Evolutionary conservation across 1,140 invertebrate species (phyloP).

Genomic region (Pseudomyrmex dendroicus): DNA sequence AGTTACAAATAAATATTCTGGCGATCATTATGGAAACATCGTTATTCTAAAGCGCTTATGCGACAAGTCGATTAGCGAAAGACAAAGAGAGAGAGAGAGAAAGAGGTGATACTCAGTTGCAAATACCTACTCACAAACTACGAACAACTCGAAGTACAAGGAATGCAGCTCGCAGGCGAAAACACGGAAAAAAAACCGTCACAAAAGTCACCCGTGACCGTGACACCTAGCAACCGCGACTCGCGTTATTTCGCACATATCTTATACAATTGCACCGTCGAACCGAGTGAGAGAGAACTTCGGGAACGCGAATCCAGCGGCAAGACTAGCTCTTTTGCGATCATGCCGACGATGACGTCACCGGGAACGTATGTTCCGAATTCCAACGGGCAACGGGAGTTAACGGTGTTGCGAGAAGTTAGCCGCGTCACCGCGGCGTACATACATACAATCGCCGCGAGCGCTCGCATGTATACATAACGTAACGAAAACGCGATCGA

Average conservation of each 20-base stretch:
- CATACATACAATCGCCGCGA: neutral
- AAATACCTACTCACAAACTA: slow-evolving; percentile 53
- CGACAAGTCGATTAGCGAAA: neutral
- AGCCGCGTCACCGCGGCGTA: slow-evolving; percentile 25
- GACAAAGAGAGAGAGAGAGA: neutral
- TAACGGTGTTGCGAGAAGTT: slow-evolving; percentile 15
- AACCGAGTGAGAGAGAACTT: neutral
- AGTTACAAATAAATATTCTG: neutral
- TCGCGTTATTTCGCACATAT: slow-evolving; percentile 27
- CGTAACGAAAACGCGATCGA: slow-evolving; percentile 37
- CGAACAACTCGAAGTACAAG: neutral
- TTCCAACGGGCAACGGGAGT: slow-evolving; percentile 13
- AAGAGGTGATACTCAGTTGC: neutral
- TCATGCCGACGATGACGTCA: neutral
- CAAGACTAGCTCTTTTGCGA: neutral
- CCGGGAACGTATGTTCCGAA: slow-evolving; percentile 48
- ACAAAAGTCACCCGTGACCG: slow-evolving; percentile 30
- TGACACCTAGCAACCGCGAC: slow-evolving; percentile 41
- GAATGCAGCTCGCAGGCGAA: slow-evolving; percentile 9
- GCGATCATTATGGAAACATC: neutral
- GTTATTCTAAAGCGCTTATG: slow-evolving; percentile 27
- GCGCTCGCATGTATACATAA: neutral
- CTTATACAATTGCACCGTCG: neutral
- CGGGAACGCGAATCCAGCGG: slow-evolving; percentile 9
- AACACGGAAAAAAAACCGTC: neutral